Base-by-base conservation (phyloP, 2,797 vertebrate species). In the Labeo calbasu region DNA sequence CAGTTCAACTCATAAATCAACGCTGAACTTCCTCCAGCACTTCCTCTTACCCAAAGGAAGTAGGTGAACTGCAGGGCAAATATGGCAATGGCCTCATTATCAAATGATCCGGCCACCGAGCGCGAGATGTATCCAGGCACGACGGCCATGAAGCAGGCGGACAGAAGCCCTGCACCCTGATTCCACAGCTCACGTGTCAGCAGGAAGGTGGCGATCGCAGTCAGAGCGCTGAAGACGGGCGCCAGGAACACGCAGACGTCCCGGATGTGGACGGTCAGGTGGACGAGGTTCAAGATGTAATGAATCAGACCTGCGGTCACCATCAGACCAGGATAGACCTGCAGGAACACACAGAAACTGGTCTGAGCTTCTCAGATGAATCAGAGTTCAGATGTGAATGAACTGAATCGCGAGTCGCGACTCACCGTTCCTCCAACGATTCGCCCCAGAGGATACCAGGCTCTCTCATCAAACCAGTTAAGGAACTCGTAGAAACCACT, bases 401-500 rank as follows among this genome's bases (percentile, higher is more conserved):
- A 46, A 43, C 32, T 36, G 32, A 36, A 36, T 36, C 2, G 21
- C 23, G 5, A 70, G 14, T 23, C 40, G 2, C 5, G 5, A 97
- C 97, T 97, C 95, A 99, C 98, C 81, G 98, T 99, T 88, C 97
- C 98, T 86, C 98, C 98, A 65, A 99, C 98, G 89, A 99, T 99
- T 94, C 98, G 96, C 91, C 98, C 98, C 92, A 99, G 90, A 71
- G 98, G 98, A 92, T 99, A 99, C 98, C 98, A 99, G 82, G 98
- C 97, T 93, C 98, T 96, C 93, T 99, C 98, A 86, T 99, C 98
- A 91, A 99, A 99, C 98, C 98, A 99, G 94, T 99, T 99, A 91
- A 99, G 96, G 94, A 99, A 99, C 93, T 99, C 98, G 76, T 98
- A 99, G 96, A 99, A 99, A 88, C 98, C 98, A 89, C 98, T 97